Base-by-base conservation (phyloP, 1,140 invertebrate genomes). In the Lordiphosa clarofinis region DNA sequence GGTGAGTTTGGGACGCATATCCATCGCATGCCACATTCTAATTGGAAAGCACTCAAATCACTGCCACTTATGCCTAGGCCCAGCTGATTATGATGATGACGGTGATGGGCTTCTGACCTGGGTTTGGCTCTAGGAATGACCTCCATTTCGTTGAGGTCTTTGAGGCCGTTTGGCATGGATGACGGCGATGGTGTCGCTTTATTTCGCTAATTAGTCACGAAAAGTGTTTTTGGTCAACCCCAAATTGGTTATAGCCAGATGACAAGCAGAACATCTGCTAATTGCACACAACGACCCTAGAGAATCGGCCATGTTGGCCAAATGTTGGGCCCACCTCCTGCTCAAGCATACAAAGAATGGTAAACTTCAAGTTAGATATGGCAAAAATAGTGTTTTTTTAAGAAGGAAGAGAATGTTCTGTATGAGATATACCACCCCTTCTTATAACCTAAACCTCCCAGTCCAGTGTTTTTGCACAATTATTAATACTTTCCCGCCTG, bases 1-100 rank as follows among this genome's bases (percentile, higher is more conserved):
- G 47, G 47, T 49, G 13, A 63, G 61, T 35, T 48, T 63, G 24
- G 42, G 38, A 40, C 36, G 8, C 35, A 24, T 52, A 31, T 60
- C 40, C 57, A 60, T 78, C 62, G 67, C 68, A 69, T 72, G 76
- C 58, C 56, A 72, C 58, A 24, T 48, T 60, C 61, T 49, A 67
- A 81, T 81, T 82, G 76, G 54, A 57, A 62, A 69, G 56, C 78
- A 76, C 78, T 76, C 76, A 84, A 82, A 82, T 84, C 76, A 82
- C 46, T 59, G 76, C 56, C 37, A 39, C 35, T 42, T 50, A 21
- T 33, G 48, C 48, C 21, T 39, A 75, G 75, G 76, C 60, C 62
- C 54, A 65, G 61, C 44, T 66, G 61, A 56, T 67, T 44, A 28
- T 13, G 24, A 28, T 42, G 15, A 15, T 15, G 15, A 15, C 3